A percentile compares a stretch with the other conserved stretches of the same genome.
These are phyloP conservation scores for Sphinx pinastri DNA, from an alignment of 2,888 invertebrate species.

Conservation along the genomic window DNA sequence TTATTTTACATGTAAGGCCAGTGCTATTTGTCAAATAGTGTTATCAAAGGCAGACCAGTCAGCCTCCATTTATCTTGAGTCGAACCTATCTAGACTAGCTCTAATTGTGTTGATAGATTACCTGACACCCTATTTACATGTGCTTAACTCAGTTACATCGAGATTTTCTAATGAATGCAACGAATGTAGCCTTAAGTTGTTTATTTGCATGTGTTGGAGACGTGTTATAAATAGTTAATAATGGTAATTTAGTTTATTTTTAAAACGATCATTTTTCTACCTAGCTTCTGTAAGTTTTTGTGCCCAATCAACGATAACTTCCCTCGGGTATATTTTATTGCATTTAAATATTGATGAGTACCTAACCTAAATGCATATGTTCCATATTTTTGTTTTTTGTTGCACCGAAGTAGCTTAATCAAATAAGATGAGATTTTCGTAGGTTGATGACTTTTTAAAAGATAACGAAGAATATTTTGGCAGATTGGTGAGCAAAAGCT, in stretches of 20 bases:
- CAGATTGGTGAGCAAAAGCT: no score
- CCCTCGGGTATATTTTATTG: no score
- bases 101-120: constrained; percentile 65
- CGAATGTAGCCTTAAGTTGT: constrained; percentile 4
- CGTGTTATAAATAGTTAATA: constrained; percentile 1
- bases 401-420: no score
- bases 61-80: constrained; percentile 55
- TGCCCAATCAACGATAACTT: neutral
- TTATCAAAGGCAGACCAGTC: constrained; percentile 60
- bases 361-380: no score
- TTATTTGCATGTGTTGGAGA: constrained; percentile 12
- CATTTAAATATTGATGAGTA: no score
- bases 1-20: neutral
- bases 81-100: constrained; percentile 8
- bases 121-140: constrained; percentile 40
- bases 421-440: no score
- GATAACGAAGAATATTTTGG: no score
- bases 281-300: neutral
- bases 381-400: no score
- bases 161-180: constrained; percentile 38
- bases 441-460: no score
- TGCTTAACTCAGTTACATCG: constrained; percentile 38
- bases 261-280: neutral
- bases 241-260: neutral
- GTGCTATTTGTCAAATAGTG: constrained; percentile 60